Conservation (phyloP, 2,797 vertebrate species). For the Sebastes paucispinis region DNA sequence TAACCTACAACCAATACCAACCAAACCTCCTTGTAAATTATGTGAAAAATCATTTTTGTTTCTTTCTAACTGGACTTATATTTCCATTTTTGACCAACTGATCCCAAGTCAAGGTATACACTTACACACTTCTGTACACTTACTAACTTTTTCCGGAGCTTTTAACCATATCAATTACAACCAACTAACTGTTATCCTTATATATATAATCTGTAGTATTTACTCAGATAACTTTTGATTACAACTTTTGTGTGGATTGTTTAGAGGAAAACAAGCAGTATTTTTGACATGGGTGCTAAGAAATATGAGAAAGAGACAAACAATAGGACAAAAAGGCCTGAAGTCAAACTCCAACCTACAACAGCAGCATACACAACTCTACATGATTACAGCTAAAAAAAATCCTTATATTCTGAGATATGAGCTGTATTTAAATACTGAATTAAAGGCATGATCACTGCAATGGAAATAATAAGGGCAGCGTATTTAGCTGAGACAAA, state of each 20-base stretch:
- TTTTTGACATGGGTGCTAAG: not conserved
- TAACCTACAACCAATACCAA: not conserved
- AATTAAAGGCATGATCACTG: slow-evolving; percentile 1
- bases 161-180: not conserved
- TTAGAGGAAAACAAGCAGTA: not conserved
- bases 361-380: not conserved
- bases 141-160: not conserved
- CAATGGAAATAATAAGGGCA: slow-evolving; percentile 32
- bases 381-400: not conserved
- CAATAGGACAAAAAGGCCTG: not conserved
- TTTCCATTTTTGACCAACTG: too few species aligned
- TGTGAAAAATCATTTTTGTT: not conserved
- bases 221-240: not conserved
- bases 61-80: too few species aligned
- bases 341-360: not conserved
- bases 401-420: not conserved
- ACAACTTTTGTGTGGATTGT: not conserved
- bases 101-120: too few species aligned
- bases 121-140: not conserved
- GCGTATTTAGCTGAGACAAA: slow-evolving; percentile 10
- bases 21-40: not conserved
- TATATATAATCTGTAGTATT: not conserved
- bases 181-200: not conserved
- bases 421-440: not conserved
- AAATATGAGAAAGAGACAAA: not conserved